Evolutionary conservation across 1,140 invertebrate genomes (phyloP).

Genomic region (Bombus confusus): DNA sequence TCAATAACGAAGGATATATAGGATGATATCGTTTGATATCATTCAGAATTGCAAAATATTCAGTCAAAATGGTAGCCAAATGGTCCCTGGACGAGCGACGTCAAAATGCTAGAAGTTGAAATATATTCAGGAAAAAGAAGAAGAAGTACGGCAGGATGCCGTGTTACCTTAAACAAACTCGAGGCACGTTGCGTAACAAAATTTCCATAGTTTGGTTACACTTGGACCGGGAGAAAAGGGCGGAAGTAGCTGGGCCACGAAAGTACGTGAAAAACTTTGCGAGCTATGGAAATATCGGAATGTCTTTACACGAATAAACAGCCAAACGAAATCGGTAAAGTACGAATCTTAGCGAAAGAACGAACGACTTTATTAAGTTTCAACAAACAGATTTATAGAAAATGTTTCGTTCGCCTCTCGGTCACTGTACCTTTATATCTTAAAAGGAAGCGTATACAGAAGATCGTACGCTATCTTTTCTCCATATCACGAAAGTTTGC

Average conservation of each 20-base stretch:
- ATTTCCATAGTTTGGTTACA: constrained; percentile 40
- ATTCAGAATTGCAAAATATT: neutral
- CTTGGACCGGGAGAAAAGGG: constrained; percentile 1
- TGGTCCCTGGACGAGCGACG: neutral
- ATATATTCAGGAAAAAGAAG: neutral
- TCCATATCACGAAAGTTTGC: neutral
- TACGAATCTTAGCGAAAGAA: neutral
- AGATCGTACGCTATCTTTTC: neutral
- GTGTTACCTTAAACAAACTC: constrained; percentile 23
- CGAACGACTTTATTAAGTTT: neutral
- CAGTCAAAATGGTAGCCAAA: neutral
- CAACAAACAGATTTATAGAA: neutral
- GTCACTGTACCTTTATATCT: neutral
- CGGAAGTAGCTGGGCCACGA: constrained; percentile 4
- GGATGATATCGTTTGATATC: neutral
- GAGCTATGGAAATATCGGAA: neutral
- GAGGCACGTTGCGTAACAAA: constrained; percentile 26
- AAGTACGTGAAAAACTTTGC: constrained; percentile 1
- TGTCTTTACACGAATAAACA: neutral
- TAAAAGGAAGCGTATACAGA: neutral
- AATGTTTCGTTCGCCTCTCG: neutral
- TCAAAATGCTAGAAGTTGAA: neutral
- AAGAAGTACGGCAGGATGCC: neutral
- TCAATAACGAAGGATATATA: neutral
- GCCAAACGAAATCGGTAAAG: neutral